Conservation (phyloP, 2,797 vertebrate species). For the Epinephelus coioides region DNA sequence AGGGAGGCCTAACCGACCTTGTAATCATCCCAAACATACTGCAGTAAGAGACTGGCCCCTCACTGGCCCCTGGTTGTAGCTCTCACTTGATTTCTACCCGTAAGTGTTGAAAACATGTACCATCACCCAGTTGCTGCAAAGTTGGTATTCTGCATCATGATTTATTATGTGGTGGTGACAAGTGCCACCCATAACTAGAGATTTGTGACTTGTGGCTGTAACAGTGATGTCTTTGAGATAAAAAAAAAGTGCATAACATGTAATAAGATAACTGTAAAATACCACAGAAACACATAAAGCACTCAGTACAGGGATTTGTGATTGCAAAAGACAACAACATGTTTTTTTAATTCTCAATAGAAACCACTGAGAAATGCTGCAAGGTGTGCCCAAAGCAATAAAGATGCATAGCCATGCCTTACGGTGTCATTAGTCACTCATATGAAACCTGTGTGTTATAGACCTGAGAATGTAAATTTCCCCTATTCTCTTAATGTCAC, state of each 20-base stretch:
- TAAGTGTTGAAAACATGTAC: conserved; percentile 51
- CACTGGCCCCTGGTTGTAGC: conserved; percentile 55
- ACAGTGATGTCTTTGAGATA: background rate
- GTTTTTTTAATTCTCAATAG: background rate
- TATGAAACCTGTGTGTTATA: background rate
- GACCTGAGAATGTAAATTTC: background rate
- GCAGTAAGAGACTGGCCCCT: conserved; percentile 59
- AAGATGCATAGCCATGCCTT: conserved; percentile 3
- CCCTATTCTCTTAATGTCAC: background rate
- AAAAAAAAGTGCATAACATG: background rate
- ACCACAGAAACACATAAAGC: background rate
- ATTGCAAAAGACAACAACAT: background rate
- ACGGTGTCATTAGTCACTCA: conserved; percentile 9
- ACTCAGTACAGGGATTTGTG: background rate
- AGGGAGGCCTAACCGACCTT: conserved; percentile 61
- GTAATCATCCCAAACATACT: conserved; percentile 76
- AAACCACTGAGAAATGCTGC: background rate
- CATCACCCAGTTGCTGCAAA: conserved; percentile 25
- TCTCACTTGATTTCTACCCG: conserved; percentile 23
- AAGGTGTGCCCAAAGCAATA: conserved; percentile 29
- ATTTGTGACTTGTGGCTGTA: conserved; percentile 5
- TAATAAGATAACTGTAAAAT: background rate
- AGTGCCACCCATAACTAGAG: background rate
- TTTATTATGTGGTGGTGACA: conserved; percentile 29
- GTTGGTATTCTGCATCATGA: conserved; percentile 8